Evolutionary conservation across 2,888 invertebrate species (phyloP).

Genomic region (Iselma pallidipennis): DNA sequence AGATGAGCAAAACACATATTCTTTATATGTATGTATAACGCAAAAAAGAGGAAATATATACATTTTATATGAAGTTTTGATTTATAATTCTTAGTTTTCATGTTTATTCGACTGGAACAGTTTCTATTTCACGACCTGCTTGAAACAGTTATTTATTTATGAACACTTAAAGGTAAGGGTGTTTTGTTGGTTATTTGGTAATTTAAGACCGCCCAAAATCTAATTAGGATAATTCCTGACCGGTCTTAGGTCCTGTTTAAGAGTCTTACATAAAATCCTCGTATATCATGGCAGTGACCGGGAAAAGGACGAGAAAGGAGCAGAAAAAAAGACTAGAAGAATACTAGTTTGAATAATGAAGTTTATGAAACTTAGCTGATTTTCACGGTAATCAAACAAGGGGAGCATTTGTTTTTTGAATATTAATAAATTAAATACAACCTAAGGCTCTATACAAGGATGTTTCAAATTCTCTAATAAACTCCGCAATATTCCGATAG

Average conservation of each 20-base stretch:
- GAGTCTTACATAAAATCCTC: background rate
- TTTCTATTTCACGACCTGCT: too few relatives aligned
- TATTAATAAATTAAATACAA: background rate
- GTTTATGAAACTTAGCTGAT: too few relatives aligned
- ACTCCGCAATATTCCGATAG: background rate
- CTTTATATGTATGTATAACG: constrained; percentile 10
- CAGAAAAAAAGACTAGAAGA: too few relatives aligned
- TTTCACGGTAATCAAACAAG: background rate
- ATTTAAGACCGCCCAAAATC: background rate
- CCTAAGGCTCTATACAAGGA: background rate
- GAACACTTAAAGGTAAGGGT: too few relatives aligned
- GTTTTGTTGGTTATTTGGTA: background rate
- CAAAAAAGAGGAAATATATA: constrained; percentile 3
- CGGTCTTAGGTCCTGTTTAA: background rate
- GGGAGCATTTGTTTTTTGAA: background rate
- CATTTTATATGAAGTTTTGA: too few relatives aligned
- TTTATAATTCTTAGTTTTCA: too few relatives aligned
- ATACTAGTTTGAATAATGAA: too few relatives aligned
- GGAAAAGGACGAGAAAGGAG: too few relatives aligned
- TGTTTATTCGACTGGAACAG: too few relatives aligned
- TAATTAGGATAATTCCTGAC: background rate
- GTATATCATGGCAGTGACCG: too few relatives aligned
- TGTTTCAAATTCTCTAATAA: background rate
- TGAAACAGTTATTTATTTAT: too few relatives aligned
- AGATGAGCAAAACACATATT: background rate